Evolutionary conservation across 2,888 invertebrate genomes (phyloP).

Genomic region (Biston stratarius): DNA sequence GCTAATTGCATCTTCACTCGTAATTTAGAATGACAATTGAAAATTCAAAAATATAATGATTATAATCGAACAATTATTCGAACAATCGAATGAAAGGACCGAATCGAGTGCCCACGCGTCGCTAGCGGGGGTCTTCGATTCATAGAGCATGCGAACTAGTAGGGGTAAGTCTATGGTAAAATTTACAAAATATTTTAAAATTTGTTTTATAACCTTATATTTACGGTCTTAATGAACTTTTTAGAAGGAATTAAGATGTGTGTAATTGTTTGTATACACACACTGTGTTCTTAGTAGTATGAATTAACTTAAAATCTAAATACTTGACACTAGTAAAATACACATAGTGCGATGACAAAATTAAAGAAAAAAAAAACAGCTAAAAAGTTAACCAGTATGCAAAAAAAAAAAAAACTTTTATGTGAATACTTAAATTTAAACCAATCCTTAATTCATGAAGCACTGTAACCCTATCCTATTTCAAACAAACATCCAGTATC

Average conservation of each 20-base stretch:
- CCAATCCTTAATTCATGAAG: background rate
- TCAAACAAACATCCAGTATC: constrained; percentile 10
- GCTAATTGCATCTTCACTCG: constrained; percentile 65
- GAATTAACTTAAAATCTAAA: too few species aligned
- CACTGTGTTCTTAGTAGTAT: too few species aligned
- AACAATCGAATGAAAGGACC: constrained; percentile 53
- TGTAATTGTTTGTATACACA: too few species aligned
- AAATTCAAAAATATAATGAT: constrained; percentile 70
- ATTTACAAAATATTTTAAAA: background rate
- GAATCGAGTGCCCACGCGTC: constrained; percentile 72
- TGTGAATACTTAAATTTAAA: background rate
- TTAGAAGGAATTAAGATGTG: too few species aligned
- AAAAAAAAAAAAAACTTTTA: too few species aligned
- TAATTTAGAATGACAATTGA: constrained; percentile 63
- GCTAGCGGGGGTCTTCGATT: constrained; percentile 53
- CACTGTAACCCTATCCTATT: background rate
- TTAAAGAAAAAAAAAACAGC: too few species aligned
- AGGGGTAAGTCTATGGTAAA: constrained; percentile 8
- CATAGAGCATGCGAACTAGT: constrained; percentile 2
- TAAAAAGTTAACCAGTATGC: too few species aligned
- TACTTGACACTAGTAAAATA: too few species aligned
- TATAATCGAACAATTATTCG: constrained; percentile 69
- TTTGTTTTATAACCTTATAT: too few species aligned
- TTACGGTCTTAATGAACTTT: too few species aligned
- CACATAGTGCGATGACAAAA: too few species aligned